Conservation (phyloP, 2,113 vertebrate species). For the human region GRCh38 chr18:77843001-77843500, state of each 20-base stretch:
- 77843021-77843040: neutral
- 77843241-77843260: neutral
- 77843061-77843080: neutral
- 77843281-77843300: rapidly evolving
- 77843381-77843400: neutral
- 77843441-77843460: neutral
- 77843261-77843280: neutral
- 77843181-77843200: neutral
- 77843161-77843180: neutral
- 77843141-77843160: neutral
- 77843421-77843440: neutral
- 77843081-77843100: rapidly evolving
- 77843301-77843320: neutral
- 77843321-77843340: too few relatives aligned
- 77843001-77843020: neutral
- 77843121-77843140: neutral
- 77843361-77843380: rapidly evolving
- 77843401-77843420: neutral
- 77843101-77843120: rapidly evolving
- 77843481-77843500: neutral
- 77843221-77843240: neutral
- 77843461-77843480: neutral
- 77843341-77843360: rapidly evolving
- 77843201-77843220: neutral
- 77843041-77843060: neutral